Base-by-base conservation (phyloP, 2,113 vertebrate species). In the Neodon shergylaensis region DNA sequence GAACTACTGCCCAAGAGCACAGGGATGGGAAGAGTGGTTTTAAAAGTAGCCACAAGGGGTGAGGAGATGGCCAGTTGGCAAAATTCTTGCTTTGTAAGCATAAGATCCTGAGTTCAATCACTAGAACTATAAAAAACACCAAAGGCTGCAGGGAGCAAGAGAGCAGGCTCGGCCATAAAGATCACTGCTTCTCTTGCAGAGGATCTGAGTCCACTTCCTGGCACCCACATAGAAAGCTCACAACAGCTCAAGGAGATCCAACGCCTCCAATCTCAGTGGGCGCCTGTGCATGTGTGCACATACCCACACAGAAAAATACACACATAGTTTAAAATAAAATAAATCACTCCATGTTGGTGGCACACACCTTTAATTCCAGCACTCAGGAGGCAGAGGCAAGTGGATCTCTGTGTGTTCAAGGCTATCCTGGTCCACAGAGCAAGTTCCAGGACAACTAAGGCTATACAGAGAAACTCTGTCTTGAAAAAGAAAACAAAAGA, bases 1-100 rank as follows among this genome's bases (percentile, higher is more conserved):
- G 90, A 96, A 93, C 54, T 77, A 52, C 77, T 68, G 49, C 28
- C 36, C 12, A 83, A 39, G 13, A 96, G 70, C 54, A 82, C 22
- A 87, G 58, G 11, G 54, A n/a, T 79, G 65, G 92, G 74, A 94
- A 74, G 1, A 76, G 19, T 39, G 0, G n/a, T 54, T 70, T 85
- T 83, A 70, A 54, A 52, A 58, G 36, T 26, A 22, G 36, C 22
- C 85, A 68, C 63, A 24, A 17, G 1, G 3, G 42, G 63, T 68
- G 24, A 4, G 42, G 44, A n/a, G 44, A 36, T 24, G 65, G 31
- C 19, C 31, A 49, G 42, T 7, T 66, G 83, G 31, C 14, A 86
- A 68, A 86, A 17, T 6, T 1, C 65, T 86, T 49, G 84, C 42
- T 86, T n/a, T 49, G 65, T 26, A 52, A 49, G 11, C 65, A 16